Percentiles rank a stretch among this genome's conserved stretches.
phyloP scores from a whole-genome alignment of 2,797 vertebrate genomes.

The Diplodus sargus region DNA sequence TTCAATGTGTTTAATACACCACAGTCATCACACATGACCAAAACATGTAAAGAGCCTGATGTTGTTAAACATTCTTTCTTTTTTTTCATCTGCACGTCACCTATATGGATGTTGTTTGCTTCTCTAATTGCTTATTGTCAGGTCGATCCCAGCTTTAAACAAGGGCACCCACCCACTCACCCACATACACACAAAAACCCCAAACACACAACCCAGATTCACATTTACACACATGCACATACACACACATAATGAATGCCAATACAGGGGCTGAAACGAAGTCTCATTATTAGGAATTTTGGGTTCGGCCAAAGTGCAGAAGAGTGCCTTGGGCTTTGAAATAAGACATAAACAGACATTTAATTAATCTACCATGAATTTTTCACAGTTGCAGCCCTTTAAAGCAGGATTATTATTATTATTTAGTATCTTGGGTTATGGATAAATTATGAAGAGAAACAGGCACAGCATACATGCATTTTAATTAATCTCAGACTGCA shows the following conservation, averaged over 20 bases:
- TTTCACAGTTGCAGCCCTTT: constrained; percentile 79
- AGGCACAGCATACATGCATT: constrained; percentile 81
- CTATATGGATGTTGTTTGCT: constrained; percentile 56
- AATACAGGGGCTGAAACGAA: constrained; percentile 42
- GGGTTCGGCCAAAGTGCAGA: constrained; percentile 81
- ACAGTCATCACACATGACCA: neutral
- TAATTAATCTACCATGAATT: constrained; percentile 82
- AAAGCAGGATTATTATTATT: constrained; percentile 80
- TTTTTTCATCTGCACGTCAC: constrained; percentile 14
- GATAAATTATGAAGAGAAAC: constrained; percentile 84
- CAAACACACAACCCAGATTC: constrained; percentile 25
- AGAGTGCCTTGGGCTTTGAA: constrained; percentile 67
- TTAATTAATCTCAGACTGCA: constrained; percentile 84
- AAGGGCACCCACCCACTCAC: constrained; percentile 41
- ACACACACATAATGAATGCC: constrained; percentile 27
- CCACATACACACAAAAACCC: constrained; percentile 21
- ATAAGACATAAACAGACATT: constrained; percentile 78
- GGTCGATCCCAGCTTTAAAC: constrained; percentile 60
- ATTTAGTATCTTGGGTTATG: constrained; percentile 82
- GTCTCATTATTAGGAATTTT: constrained; percentile 53
- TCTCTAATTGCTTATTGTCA: constrained; percentile 63
- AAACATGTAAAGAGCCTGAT: constrained; percentile 8
- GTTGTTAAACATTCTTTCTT: constrained; percentile 8
- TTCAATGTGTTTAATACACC: neutral
- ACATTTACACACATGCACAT: constrained; percentile 44